Conservation (phyloP, 2,797 vertebrate species). For the Rhynchotus rufescens region DNA sequence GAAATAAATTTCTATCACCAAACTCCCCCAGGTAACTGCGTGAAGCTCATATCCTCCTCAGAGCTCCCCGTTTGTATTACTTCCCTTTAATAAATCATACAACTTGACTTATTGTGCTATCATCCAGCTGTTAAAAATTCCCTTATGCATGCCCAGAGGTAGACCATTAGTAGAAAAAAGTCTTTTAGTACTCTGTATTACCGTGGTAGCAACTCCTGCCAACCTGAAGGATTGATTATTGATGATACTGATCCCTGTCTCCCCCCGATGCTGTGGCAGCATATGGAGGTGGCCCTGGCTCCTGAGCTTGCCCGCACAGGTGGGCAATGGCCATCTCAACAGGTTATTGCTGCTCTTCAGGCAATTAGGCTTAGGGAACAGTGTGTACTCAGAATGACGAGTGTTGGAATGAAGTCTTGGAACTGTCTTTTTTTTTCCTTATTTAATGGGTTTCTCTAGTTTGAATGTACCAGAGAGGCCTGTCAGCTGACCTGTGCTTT, state of each 20-base stretch:
- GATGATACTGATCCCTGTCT: not conserved
- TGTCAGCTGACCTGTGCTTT: slow-evolving; percentile 58
- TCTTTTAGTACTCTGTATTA: not conserved
- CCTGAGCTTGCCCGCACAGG: not conserved
- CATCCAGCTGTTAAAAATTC: slow-evolving; percentile 7
- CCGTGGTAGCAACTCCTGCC: not conserved
- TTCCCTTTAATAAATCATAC: not conserved
- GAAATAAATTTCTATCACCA: not conserved
- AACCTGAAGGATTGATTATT: not conserved
- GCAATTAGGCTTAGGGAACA: slow-evolving; percentile 52
- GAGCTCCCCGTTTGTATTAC: not conserved
- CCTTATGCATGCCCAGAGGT: not conserved
- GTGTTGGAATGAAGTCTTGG: slow-evolving; percentile 38
- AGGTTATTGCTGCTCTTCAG: slow-evolving; percentile 33
- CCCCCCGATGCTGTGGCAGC: not conserved
- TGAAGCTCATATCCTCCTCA: not conserved
- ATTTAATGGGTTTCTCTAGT: slow-evolving; percentile 56
- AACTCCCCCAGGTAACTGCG: not conserved
- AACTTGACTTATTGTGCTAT: not conserved
- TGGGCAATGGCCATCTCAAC: not conserved
- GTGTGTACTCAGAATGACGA: slow-evolving; percentile 39
- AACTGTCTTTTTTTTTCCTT: slow-evolving; percentile 34
- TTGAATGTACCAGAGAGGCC: slow-evolving; percentile 8
- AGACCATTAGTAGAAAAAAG: not conserved
- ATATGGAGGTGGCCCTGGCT: not conserved